These are phyloP conservation scores for Lucilia sericata DNA, from an alignment of 1,140 invertebrate genomes.

Conservation along the genomic window DNA sequence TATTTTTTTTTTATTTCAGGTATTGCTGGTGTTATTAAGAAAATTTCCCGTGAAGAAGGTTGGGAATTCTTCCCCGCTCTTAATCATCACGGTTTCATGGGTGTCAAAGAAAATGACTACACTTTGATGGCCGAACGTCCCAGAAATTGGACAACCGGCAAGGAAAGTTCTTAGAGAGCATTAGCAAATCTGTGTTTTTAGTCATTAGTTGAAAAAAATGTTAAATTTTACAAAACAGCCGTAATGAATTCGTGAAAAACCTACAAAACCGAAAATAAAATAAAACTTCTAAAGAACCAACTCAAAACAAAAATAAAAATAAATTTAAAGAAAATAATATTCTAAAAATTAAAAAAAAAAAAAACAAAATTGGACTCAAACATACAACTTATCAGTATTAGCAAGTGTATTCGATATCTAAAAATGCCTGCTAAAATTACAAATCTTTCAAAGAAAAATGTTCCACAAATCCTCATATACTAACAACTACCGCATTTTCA, in stretches of 20 bases:
- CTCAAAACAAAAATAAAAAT: not conserved
- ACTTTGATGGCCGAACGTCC: conserved; percentile 65
- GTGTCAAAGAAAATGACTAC: conserved; percentile 62
- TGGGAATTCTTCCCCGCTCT: conserved; percentile 70
- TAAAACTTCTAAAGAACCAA: not conserved
- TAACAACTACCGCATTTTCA: too few relatives aligned
- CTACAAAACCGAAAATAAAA: not conserved
- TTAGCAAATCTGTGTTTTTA: conserved; percentile 30
- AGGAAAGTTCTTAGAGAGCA: not conserved
- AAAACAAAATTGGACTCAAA: too few relatives aligned
- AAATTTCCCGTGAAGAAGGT: conserved; percentile 70
- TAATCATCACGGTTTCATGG: conserved; percentile 52
- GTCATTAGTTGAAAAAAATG: conserved; percentile 19
- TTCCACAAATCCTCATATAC: too few relatives aligned
- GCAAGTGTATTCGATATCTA: too few relatives aligned
- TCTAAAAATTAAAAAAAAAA: too few relatives aligned
- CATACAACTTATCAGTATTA: too few relatives aligned
- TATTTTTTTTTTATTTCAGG: too few relatives aligned
- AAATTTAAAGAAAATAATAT: not conserved
- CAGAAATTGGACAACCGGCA: conserved; percentile 57
- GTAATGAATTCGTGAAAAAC: not conserved
- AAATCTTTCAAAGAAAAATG: too few relatives aligned
- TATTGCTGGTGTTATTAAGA: conserved; percentile 71
- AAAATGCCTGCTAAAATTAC: too few relatives aligned
- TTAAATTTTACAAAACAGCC: conserved; percentile 16